Conservation (phyloP, 2,797 vertebrate species). For the Mycteria americana region DNA sequence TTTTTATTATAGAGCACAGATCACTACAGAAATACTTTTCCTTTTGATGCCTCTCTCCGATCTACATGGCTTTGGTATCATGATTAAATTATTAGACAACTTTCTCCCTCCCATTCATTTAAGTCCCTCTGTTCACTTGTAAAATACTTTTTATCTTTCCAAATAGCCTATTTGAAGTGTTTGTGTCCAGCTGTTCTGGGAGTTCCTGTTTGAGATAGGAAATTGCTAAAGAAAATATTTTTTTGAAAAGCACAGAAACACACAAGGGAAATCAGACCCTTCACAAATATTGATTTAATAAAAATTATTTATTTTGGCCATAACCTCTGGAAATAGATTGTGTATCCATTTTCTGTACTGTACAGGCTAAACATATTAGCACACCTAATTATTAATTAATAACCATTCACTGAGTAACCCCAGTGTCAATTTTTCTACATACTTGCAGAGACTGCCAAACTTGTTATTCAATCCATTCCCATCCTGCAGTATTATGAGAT, state of each 20-base stretch:
- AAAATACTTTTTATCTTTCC: background rate
- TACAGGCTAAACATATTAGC: background rate
- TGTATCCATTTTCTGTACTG: background rate
- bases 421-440: background rate
- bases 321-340: background rate
- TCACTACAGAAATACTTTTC: background rate
- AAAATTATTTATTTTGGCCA: background rate
- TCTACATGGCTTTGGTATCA: background rate
- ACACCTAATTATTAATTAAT: background rate
- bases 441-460: background rate
- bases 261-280: background rate
- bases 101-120: background rate
- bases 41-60: background rate
- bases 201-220: background rate
- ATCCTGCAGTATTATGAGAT: background rate
- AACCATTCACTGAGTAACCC: background rate
- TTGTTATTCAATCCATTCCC: background rate
- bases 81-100: background rate
- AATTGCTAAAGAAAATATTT: background rate
- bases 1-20: background rate
- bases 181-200: background rate
- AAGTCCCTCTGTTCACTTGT: background rate
- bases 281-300: background rate
- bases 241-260: background rate
- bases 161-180: background rate